Base-by-base conservation (phyloP, 2,888 invertebrate genomes). In the Stenichneumon culpator region DNA sequence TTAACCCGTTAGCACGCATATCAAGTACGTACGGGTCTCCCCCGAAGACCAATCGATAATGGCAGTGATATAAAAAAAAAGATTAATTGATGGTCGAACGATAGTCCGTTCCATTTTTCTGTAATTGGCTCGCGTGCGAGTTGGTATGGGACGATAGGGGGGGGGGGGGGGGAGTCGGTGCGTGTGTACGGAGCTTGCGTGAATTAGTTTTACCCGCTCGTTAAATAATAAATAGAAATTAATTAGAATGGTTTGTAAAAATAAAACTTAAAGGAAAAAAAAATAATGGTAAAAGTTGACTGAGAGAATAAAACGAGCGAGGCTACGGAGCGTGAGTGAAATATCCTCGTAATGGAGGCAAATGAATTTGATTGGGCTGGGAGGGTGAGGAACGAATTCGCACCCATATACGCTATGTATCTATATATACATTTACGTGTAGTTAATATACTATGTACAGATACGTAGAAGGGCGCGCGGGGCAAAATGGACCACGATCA, bases 161-260 rank as follows among this genome's bases (percentile, higher is more conserved):
- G 57, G 3, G 22, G 19, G 19, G n/a, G 19, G 3, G 11, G 54
- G 7, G 19, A 14, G 11, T 36, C 2, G 9, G 6, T 57, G 32
- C n/a, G 36, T 39, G 14, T 7, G 22, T 19, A 3, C 36, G n/a
- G 9, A 14, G 57, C 36, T 39, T 54, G 52, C 70, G 36, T 70
- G 25, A 57, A 7, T 72, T 72, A 19, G 32, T 57, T 39, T 57
- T 57, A 28, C 22, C 9, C 19, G 6, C 22, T 36, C 50, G 54
- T 39, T 72, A 22, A 72, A 72, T 72, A 57, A 72, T 72, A n/a
- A 9, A 44, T 60, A 14, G 4, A 60, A 28, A 60, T 60, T 16
- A 32, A 28, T 32, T 14, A 60, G 28, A 28, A 54, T 57, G 22
- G 14, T 5, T 4, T 39, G 11, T 32, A 22, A 22, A 39, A 72